Base-by-base conservation (phyloP, 2,888 invertebrate genomes). In the Ptychoptera contaminata region DNA sequence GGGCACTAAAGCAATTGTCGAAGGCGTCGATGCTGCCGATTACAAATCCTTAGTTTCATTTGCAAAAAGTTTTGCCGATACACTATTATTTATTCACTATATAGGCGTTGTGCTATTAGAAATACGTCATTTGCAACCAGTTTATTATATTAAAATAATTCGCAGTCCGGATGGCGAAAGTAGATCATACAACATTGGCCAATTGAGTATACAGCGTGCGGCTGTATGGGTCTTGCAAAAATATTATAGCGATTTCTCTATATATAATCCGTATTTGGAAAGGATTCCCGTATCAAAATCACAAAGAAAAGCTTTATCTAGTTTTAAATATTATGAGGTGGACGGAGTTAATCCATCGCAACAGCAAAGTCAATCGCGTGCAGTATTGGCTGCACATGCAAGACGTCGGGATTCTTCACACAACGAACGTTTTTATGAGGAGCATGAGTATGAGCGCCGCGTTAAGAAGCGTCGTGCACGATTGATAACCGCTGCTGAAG, bases 401-500 rank as follows among this genome's bases (percentile, higher is more conserved):
- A 74, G 92, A 12, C 74, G 92, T 2, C 74, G 92, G 29, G 77
- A 93, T 53, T 87, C 92, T 0, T 85, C 90, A 50, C 96, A 96
- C 69, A 96, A 96, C 67, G 97, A 97, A 67, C 74, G 92, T 32
- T 94, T 97, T 67, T 94, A 97, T 65, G 96, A 97, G 63, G 97
- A 98, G 66, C 87, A 93, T 58, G 97, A 98, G 66, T 91, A 93
- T 55, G 93, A 93, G 59, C 70, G 93, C 5, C 72, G 94, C 46
- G 92, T 96, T 46, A 77, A 87, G 57, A 96, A 96, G 64, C 72
- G 96, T 0, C 74, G 82, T 47, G 93, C 96, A 4, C 71, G 97
- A 15, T 72, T 98, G 36, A 77, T 94, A 45, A 84, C 88, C 1
- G 92, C 96, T 1, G 86, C 94, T 0, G 97, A 98, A 64, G 97